Evolutionary conservation across 2,113 vertebrate species (phyloP).

Genomic region (Stigmatopora nigra): DNA sequence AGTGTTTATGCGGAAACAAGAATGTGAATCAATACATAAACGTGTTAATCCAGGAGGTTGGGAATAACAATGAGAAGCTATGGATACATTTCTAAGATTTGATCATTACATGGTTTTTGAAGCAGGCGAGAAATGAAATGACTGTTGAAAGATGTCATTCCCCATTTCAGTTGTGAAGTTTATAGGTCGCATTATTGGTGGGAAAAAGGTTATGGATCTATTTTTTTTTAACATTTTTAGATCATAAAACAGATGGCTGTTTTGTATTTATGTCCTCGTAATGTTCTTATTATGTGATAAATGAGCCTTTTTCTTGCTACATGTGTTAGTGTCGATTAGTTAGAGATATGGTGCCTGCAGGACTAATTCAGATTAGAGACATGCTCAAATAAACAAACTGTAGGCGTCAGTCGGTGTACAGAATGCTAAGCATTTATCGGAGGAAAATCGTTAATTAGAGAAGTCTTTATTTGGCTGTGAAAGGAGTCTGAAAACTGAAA

Average conservation of each 20-base stretch:
- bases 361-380: background rate
- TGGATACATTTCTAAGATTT: background rate
- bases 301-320: background rate
- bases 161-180: too few relatives aligned
- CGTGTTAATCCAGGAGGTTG: background rate
- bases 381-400: background rate
- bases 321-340: background rate
- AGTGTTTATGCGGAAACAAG: background rate
- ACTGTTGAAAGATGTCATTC: background rate
- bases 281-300: background rate
- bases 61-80: background rate
- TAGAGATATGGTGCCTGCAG: background rate
- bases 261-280: background rate
- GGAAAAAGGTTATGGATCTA: too few relatives aligned
- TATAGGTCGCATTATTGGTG: too few relatives aligned
- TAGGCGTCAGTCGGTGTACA: background rate
- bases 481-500: conserved; percentile 12
- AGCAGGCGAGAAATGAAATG: background rate
- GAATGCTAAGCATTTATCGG: background rate
- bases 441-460: background rate
- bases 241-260: background rate
- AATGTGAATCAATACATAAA: background rate
- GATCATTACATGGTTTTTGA: background rate
- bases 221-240: too few relatives aligned
- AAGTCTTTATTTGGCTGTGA: background rate